Conservation (phyloP, 2,888 invertebrate species). For the Alentia gelatinosa region DNA sequence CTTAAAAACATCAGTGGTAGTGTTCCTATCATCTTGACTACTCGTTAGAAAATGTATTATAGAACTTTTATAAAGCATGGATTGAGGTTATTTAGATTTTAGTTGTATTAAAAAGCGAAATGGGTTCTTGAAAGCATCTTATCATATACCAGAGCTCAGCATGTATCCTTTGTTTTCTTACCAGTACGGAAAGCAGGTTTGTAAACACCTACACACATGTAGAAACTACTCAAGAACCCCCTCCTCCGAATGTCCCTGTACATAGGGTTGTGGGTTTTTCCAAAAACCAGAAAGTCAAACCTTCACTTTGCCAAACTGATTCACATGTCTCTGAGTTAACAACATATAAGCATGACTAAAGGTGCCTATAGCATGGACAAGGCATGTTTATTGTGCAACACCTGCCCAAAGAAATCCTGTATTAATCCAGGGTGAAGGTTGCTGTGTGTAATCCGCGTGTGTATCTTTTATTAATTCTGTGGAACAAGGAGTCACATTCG, state of each 20-base stretch:
- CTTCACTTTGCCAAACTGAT: constrained; percentile 1
- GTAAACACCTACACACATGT: background rate
- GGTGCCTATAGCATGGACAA: background rate
- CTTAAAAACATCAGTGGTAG: too few relatives aligned
- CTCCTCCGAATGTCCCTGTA: background rate
- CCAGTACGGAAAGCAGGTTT: constrained; percentile 3
- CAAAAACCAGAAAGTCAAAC: background rate
- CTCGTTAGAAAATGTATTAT: too few relatives aligned
- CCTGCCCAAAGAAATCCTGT: background rate
- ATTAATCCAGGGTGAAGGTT: background rate
- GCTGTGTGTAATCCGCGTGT: background rate
- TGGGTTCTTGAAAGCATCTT: too few relatives aligned
- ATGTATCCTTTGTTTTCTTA: background rate
- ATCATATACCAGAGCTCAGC: too few relatives aligned
- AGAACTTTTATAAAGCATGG: too few relatives aligned
- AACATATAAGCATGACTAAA: background rate
- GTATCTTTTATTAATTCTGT: background rate
- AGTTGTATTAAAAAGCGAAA: too few relatives aligned
- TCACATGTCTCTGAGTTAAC: too few relatives aligned
- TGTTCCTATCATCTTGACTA: too few relatives aligned
- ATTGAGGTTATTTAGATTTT: too few relatives aligned
- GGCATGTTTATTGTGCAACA: background rate
- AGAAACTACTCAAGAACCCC: background rate
- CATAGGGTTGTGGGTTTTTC: background rate
- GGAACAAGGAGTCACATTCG: background rate